These are phyloP conservation scores for Bombylius discolor DNA, from an alignment of 2,888 invertebrate genomes.

Conservation along the genomic window DNA sequence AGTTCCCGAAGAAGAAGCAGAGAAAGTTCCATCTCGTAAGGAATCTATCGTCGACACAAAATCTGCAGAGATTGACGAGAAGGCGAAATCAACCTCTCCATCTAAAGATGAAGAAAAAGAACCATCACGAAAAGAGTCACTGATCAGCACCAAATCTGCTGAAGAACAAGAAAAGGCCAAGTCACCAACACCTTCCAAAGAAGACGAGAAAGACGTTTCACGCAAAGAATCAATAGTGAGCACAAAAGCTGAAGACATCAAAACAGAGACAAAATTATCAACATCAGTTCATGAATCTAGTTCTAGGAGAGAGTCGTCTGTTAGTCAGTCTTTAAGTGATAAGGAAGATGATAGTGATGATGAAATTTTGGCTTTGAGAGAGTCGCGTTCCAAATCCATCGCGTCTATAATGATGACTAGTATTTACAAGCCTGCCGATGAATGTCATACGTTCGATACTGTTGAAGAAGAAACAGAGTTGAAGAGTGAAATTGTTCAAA, in stretches of 20 bases:
- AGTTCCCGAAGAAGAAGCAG: conserved; percentile 4
- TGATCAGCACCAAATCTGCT: conserved; percentile 9
- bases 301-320: conserved; percentile 15
- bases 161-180: conserved; percentile 7
- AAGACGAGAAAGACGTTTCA: conserved; percentile 8
- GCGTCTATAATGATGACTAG: conserved; percentile 37
- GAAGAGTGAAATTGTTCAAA: conserved; percentile 3
- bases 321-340: conserved; percentile 26
- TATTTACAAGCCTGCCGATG: conserved; percentile 32
- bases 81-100: conserved; percentile 9
- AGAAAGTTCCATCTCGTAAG: conserved; percentile 17
- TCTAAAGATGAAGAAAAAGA: background rate
- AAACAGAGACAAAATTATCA: conserved; percentile 8
- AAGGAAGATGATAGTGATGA: conserved; percentile 23
- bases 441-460: conserved; percentile 18
- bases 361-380: conserved; percentile 26
- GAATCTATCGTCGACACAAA: conserved; percentile 19
- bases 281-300: background rate
- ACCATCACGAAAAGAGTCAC: conserved; percentile 20
- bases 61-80: background rate
- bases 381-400: conserved; percentile 35
- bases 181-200: conserved; percentile 1
- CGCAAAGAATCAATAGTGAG: conserved; percentile 8
- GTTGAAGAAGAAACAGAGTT: conserved; percentile 22
- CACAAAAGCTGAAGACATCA: background rate